These are phyloP conservation scores for Sparidentex hasta DNA, from an alignment of 2,797 vertebrate species.

Conservation along the genomic window DNA sequence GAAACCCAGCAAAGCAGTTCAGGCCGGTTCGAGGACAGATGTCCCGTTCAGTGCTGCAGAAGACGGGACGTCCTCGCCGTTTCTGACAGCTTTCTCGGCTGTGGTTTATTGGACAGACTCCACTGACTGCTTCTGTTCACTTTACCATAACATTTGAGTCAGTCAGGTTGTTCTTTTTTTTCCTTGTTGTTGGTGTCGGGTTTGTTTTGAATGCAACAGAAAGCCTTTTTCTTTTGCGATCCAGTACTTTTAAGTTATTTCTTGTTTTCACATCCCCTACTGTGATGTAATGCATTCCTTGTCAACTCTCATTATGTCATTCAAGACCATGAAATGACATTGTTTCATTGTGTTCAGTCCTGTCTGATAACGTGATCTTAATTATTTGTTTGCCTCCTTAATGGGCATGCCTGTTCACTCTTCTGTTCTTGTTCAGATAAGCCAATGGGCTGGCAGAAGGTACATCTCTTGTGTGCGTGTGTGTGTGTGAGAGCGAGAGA, in stretches of 20 bases:
- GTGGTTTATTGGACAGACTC: constrained; percentile 56
- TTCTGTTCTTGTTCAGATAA: constrained; percentile 76
- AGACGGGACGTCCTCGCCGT: constrained; percentile 17
- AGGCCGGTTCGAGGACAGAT: constrained; percentile 7
- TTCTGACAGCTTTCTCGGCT: constrained; percentile 40
- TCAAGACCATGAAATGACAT: constrained; percentile 78
- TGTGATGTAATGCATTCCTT: constrained; percentile 86
- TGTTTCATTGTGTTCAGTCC: constrained; percentile 66
- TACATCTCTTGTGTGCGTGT: constrained; percentile 50
- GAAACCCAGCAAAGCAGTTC: constrained; percentile 73
- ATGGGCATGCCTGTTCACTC: constrained; percentile 66
- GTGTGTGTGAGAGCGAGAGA: constrained; percentile 24
- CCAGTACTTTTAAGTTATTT: constrained; percentile 68
- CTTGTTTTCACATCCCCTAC: constrained; percentile 68
- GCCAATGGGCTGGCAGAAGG: constrained; percentile 59
- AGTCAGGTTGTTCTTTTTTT: constrained; percentile 28
- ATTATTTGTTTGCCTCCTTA: constrained; percentile 74
- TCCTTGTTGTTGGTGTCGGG: constrained; percentile 41
- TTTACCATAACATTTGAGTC: constrained; percentile 57
- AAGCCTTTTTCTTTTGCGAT: constrained; percentile 46
- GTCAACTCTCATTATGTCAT: constrained; percentile 74
- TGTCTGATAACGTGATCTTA: constrained; percentile 67
- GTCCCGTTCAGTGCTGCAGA: constrained; percentile 35
- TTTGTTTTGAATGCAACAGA: constrained; percentile 60
- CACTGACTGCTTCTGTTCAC: constrained; percentile 65